phyloP scores from a whole-genome alignment of 2,888 invertebrate genomes.

The Boloria euphrosyne region DNA sequence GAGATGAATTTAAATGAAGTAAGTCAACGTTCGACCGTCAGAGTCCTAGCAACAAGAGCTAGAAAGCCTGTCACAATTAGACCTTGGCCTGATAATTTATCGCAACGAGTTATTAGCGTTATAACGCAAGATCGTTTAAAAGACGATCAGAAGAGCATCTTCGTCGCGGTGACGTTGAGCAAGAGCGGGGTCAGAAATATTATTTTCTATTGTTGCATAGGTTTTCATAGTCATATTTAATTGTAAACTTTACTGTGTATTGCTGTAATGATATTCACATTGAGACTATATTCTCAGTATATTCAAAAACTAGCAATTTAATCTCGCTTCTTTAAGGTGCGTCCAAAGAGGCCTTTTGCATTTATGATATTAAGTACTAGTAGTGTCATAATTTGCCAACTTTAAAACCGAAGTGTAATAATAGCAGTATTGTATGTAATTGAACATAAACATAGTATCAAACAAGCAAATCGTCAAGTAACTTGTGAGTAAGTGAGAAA shows the following conservation, averaged over 20 bases:
- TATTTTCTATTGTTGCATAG: slow-evolving; percentile 69
- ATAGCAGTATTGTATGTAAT: no score
- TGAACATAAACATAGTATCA: no score
- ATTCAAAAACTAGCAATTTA: no score
- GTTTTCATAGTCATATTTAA: slow-evolving; percentile 71
- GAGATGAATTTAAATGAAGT: slow-evolving; percentile 69
- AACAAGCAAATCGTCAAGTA: no score
- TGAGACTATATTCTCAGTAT: no score
- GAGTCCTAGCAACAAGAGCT: slow-evolving; percentile 67
- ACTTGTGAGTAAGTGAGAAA: no score
- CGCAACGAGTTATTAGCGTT: slow-evolving; percentile 69
- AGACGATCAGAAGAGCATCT: slow-evolving; percentile 76
- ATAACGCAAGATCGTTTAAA: slow-evolving; percentile 77
- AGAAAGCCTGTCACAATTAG: slow-evolving; percentile 75
- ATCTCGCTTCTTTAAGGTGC: no score
- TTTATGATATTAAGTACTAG: no score
- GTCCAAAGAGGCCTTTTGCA: no score
- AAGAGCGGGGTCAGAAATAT: slow-evolving; percentile 68
- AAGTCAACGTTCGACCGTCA: slow-evolving; percentile 52
- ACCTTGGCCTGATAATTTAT: slow-evolving; percentile 74
- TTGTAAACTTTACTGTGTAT: slow-evolving; percentile 51
- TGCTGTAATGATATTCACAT: no score
- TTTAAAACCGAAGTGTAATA: no score
- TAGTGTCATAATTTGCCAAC: no score
- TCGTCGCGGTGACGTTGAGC: slow-evolving; percentile 63